Evolutionary conservation across 2,797 vertebrate species (phyloP).

Genomic region (Cyclura pinguis): DNA sequence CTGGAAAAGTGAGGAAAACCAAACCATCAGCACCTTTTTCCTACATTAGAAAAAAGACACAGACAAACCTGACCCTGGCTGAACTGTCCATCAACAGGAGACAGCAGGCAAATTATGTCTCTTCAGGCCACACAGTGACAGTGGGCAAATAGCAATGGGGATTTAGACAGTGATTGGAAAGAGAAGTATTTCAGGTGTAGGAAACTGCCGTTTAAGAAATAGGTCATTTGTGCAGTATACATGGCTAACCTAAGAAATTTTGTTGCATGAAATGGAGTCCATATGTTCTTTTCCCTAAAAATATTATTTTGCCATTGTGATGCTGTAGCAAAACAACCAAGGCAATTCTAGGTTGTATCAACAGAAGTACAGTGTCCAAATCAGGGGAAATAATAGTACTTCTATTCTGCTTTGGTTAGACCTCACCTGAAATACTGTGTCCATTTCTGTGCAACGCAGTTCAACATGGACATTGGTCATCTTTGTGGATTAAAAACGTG

Average conservation of each 20-base stretch:
- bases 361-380: too few species aligned
- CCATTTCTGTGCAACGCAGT: too few species aligned
- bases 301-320: neutral
- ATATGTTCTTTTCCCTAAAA: neutral
- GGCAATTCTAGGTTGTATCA: too few species aligned
- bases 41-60: neutral
- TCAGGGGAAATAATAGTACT: too few species aligned
- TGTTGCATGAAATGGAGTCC: neutral
- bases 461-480: too few species aligned
- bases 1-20: slow-evolving; percentile 29
- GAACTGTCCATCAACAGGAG: neutral
- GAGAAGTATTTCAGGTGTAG: neutral
- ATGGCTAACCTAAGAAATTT: neutral
- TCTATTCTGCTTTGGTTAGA: too few species aligned
- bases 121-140: neutral
- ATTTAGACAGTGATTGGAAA: neutral
- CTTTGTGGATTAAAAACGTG: too few species aligned
- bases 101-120: neutral
- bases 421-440: too few species aligned
- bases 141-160: accelerated
- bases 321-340: too few species aligned
- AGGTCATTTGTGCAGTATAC: accelerated
- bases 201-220: slow-evolving; percentile 3
- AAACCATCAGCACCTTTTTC: neutral
- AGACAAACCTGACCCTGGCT: neutral